Percentiles rank a stretch among this genome's conserved stretches.
Conservation (phyloP, 2,797 vertebrate genomes). For the Oreortyx pictus region DNA sequence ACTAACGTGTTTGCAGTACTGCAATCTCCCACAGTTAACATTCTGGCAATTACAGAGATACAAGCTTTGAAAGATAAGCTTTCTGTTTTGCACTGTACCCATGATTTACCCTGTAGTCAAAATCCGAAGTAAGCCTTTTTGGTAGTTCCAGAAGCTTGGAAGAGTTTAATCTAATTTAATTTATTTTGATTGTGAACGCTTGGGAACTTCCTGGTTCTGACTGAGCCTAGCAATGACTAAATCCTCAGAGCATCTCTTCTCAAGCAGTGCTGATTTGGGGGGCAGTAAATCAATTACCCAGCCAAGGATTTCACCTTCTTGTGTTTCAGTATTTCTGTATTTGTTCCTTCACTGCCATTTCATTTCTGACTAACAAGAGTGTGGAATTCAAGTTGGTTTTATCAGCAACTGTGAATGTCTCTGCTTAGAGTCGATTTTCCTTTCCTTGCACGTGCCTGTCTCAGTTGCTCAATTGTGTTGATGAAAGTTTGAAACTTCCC, state of each 20-base stretch:
- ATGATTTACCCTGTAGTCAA: conserved; percentile 5
- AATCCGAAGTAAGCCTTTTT: conserved; percentile 41
- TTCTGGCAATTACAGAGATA: conserved; percentile 48
- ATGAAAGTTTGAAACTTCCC: conserved; percentile 47
- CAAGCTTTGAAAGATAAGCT: conserved; percentile 39
- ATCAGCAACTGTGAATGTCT: not conserved
- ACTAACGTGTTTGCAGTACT: conserved; percentile 44
- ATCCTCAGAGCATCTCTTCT: conserved; percentile 3
- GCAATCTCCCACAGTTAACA: conserved; percentile 24
- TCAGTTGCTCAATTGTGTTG: conserved; percentile 20
- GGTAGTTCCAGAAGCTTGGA: conserved; percentile 6
- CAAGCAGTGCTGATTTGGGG: not conserved
- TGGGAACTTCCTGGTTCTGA: not conserved
- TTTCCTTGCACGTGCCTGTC: not conserved
- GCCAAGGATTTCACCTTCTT: not conserved
- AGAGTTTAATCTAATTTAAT: conserved; percentile 45
- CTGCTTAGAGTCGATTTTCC: not conserved
- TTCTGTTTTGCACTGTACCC: conserved; percentile 22
- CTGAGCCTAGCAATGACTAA: not conserved
- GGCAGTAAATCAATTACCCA: not conserved
- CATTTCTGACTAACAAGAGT: not conserved
- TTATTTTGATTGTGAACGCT: conserved; percentile 16
- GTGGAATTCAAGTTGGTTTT: conserved; percentile 11
- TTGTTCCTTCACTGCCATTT: not conserved
- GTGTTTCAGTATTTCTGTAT: not conserved